These are phyloP conservation scores for Megathymus violae DNA, from an alignment of 1,140 invertebrate genomes.

Conservation along the genomic window DNA sequence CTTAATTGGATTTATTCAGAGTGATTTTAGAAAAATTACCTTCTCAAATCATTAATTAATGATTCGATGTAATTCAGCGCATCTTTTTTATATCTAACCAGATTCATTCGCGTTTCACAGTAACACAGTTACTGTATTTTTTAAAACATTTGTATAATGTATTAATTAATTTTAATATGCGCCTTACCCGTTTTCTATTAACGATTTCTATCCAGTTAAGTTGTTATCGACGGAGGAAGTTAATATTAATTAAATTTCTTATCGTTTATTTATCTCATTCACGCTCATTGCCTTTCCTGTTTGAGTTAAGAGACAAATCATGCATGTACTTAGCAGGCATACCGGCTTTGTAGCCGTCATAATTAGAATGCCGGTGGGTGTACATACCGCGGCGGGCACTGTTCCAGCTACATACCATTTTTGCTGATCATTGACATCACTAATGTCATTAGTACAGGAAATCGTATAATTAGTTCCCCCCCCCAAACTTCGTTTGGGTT, in stretches of 20 bases:
- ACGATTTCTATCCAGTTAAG: constrained; percentile 8
- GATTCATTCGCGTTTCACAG: background rate
- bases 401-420: constrained; percentile 13
- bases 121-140: background rate
- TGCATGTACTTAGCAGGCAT: constrained; percentile 22
- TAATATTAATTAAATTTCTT: constrained; percentile 29
- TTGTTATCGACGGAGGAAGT: constrained; percentile 16
- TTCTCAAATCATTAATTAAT: no score
- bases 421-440: constrained; percentile 22
- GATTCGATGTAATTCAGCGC: no score
- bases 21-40: no score
- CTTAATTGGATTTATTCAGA: no score
- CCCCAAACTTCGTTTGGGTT: no score
- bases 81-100: no score
- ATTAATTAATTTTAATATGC: background rate
- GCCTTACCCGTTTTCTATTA: background rate
- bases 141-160: background rate
- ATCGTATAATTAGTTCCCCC: no score
- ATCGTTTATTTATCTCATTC: constrained; percentile 28
- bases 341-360: constrained; percentile 18
- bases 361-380: constrained; percentile 23
- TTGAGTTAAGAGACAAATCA: constrained; percentile 27
- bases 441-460: constrained; percentile 6
- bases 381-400: constrained; percentile 10
- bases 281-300: constrained; percentile 26